Conservation (phyloP, 1,140 invertebrate genomes). For the Lithobius niger region DNA sequence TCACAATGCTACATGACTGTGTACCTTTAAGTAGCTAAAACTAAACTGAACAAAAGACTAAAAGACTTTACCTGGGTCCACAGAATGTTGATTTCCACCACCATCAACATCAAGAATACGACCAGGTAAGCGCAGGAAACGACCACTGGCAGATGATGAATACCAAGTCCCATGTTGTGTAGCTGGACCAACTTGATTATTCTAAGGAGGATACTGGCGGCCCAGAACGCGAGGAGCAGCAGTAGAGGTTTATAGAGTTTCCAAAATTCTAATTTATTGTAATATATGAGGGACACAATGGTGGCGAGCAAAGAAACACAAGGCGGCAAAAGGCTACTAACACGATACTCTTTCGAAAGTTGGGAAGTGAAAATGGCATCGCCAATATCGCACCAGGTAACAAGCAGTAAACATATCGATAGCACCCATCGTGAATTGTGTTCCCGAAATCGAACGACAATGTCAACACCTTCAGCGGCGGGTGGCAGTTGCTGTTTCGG, state of each 20-base stretch:
- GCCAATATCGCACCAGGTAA: constrained; percentile 14
- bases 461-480: constrained; percentile 1
- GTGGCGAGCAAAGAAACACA: constrained; percentile 8
- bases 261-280: constrained; percentile 13
- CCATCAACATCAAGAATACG: constrained; percentile 13
- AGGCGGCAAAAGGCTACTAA: constrained; percentile 14
- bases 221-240: constrained; percentile 16
- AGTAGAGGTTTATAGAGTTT: constrained; percentile 13
- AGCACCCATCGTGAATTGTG: constrained; percentile 16
- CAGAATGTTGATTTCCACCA: constrained; percentile 16
- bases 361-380: constrained; percentile 14
- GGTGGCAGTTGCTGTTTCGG: neutral
- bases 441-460: constrained; percentile 13
- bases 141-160: constrained; percentile 13
- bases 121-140: constrained; percentile 13
- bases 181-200: constrained; percentile 14
- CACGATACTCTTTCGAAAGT: neutral
- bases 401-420: constrained; percentile 8
- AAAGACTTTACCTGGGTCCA: constrained; percentile 14
- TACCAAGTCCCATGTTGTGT: constrained; percentile 12
- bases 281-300: constrained; percentile 11
- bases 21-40: too few species aligned
- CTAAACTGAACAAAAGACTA: too few species aligned
- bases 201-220: constrained; percentile 10
- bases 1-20: too few species aligned